Evolutionary conservation across 2,113 vertebrate genomes (phyloP), one percentile per base, ranked within the genome.

Genomic region (Glaucomys volans): DNA sequence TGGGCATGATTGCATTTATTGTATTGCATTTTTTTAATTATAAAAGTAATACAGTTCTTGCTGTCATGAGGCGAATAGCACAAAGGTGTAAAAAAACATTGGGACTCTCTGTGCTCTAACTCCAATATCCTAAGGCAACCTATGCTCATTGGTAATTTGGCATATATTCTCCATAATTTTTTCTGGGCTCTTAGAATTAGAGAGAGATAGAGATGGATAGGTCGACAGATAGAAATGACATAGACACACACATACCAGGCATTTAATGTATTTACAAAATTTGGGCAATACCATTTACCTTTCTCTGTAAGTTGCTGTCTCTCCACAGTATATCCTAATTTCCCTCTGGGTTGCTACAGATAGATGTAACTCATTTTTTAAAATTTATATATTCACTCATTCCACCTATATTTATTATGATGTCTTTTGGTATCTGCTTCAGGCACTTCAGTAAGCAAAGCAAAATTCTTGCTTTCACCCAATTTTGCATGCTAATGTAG

Each of bases 11-110:
- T 94, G 47, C 74, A 93, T 96, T 94, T 94, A 90, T 87, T 94
- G 77, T 90, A 88, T 42, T 84, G 59, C 44, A 52, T 22, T 52
- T 66, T 96, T 92, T 85, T 81, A 59, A 64, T 95, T 96, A 88
- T 74, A 90, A 90, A 96, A 96, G 80, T 86, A 92, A 96, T 91
- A 90, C 76, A 90, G 72, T 54, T 20, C 9, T 88, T 96, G 13
- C 67, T 94, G 52, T 88, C 84, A 83, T 24, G 86, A 85, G 1
- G 66, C 42, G 96, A 75, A 94, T 22, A 35, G 54, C 12, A 92
- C n/a, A 30, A 92, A 92, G 47, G 22, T 84, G 42, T 69, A 80
- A 87, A 90, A 76, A 59, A 28, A 89, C 37, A 81, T 66, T 40
- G 87, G 52, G 12, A 87, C 12, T 87, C 3, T 72, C n/a, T 76